phyloP scores from a whole-genome alignment of 2,888 invertebrate species.

The Morpho helenor region DNA sequence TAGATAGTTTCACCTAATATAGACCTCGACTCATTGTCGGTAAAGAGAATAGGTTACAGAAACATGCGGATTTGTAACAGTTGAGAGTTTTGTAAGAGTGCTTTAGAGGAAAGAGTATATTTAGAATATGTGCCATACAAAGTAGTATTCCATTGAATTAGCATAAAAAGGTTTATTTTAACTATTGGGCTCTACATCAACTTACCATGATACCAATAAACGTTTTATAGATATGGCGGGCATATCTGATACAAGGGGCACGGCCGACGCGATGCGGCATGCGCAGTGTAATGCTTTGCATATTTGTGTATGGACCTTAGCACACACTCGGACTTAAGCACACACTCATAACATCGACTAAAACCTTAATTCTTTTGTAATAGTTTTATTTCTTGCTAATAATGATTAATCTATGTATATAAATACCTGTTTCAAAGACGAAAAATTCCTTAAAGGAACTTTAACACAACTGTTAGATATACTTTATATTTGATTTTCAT shows the following conservation, averaged over 20 bases:
- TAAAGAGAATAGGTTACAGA: background rate
- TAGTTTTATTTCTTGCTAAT: no score
- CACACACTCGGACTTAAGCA: no score
- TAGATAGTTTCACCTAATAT: constrained; percentile 3
- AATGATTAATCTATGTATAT: no score
- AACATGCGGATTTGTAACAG: constrained; percentile 15
- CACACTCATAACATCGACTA: no score
- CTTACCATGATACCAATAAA: constrained; percentile 27
- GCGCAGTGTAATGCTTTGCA: constrained; percentile 24
- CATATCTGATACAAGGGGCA: constrained; percentile 16
- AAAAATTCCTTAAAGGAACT: no score
- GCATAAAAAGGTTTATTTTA: constrained; percentile 12
- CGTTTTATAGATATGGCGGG: constrained; percentile 25
- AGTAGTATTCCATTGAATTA: constrained; percentile 1
- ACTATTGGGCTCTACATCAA: constrained; percentile 22
- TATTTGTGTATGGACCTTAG: background rate
- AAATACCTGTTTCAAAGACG: no score
- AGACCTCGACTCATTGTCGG: background rate
- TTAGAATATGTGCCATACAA: constrained; percentile 6
- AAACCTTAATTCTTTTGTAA: no score
- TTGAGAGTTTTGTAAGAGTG: constrained; percentile 17
- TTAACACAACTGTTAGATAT: no score
- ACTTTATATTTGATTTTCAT: no score
- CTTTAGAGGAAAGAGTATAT: constrained; percentile 3
- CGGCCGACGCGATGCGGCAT: constrained; percentile 18